Evolutionary conservation across 2,888 invertebrate genomes (phyloP), one percentile per base, ranked within the genome.

Genomic region (Limnephilus auricula): DNA sequence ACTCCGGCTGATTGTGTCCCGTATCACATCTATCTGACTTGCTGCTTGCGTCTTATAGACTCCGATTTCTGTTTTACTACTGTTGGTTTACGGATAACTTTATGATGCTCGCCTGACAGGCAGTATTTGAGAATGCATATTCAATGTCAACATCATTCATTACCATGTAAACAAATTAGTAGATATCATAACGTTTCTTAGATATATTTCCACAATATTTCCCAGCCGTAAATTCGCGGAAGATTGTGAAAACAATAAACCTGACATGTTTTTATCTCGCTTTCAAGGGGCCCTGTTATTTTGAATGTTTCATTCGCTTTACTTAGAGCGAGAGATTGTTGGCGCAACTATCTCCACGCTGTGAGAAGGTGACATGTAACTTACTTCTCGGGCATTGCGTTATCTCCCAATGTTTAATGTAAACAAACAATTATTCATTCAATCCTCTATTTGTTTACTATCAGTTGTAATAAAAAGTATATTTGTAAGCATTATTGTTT

Each of bases 1-100:
- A 32, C 80, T 89, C 85, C 30, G 13, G 79, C 91, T 91, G 91
- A 91, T 84, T 89, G 89, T 32, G 84, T 79, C 37, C 78, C 82
- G 50, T 84, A 80, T 79, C 84, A 89, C 65, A 10, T 65, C 37
- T 13, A 79, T 90, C n/a, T 25, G 65, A 13, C 45, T 34, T 40
- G 85, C 32, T 83, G 65, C 91, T 79, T 32, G 30, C 45, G 65
- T 88, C 90, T 90, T 87, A 40, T 31, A 65, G 78, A 88, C 30
- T 79, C 65, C 32, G 31, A 40, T 88, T 88, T 88, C 37, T 79
- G 37, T 15, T 88, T 78, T 86, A 31, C 78, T 79, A 34, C 12
- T 79, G 79, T 79, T 88, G 88, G 78, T 88, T 79, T 88, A 79
- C 37, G 78, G 88, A 88, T 88, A 88, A 88, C 79, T 45, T 86